phyloP scores from a whole-genome alignment of 2,113 vertebrate species.

The Beaufortia kweichowensis region DNA sequence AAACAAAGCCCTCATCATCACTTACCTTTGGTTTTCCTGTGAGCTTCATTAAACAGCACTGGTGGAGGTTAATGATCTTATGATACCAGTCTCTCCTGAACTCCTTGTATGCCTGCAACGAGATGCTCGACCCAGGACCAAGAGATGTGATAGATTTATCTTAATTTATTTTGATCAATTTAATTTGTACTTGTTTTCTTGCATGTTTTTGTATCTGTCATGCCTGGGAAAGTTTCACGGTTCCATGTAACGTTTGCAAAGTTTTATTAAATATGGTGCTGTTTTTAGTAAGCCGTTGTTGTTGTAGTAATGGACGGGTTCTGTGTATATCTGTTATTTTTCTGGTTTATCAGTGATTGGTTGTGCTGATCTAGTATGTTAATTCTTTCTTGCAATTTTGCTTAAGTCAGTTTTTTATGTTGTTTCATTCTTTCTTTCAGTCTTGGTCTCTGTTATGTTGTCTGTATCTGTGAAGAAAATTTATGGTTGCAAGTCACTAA shows the following conservation, averaged over 20 bases:
- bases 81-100: conserved; percentile 42
- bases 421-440: conserved; percentile 23
- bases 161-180: conserved; percentile 18
- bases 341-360: conserved; percentile 47
- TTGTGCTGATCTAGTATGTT: conserved; percentile 44
- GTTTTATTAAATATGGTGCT: conserved; percentile 53
- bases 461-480: conserved; percentile 55
- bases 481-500: conserved; percentile 49
- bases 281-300: conserved; percentile 48
- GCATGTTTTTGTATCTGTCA: conserved; percentile 49
- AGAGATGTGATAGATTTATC: conserved; percentile 38
- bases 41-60: conserved; percentile 23
- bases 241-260: conserved; percentile 51
- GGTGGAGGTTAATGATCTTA: conserved; percentile 24
- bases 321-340: conserved; percentile 44
- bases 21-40: conserved; percentile 29
- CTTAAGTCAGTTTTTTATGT: conserved; percentile 19
- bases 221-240: conserved; percentile 43
- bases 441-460: conserved; percentile 49
- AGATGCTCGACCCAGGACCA: conserved; percentile 48
- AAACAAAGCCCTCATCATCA: conserved; percentile 6
- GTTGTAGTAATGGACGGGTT: conserved; percentile 45
- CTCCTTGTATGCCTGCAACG: conserved; percentile 32
- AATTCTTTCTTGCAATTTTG: conserved; percentile 31
- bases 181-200: conserved; percentile 24